Percentiles rank a stretch among this genome's conserved stretches.
phyloP scores from a whole-genome alignment of 2,797 vertebrate species.

The Diglossa cyanea region DNA sequence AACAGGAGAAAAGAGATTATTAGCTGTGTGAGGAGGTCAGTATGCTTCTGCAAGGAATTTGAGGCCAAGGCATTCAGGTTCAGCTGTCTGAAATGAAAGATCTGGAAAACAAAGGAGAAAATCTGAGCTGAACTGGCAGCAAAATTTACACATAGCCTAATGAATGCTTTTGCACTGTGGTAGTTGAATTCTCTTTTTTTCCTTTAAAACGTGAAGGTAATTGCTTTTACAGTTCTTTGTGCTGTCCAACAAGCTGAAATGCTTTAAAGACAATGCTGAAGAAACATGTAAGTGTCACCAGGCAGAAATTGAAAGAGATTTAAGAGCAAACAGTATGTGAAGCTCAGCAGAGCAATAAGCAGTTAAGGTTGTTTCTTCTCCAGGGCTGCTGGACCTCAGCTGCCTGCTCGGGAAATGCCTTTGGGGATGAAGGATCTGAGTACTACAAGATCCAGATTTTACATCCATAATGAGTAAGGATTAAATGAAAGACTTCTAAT shows the following conservation, averaged over 20 bases:
- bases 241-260: not conserved
- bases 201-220: not conserved
- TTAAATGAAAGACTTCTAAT: not conserved
- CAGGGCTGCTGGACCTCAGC: not conserved
- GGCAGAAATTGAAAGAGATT: not conserved
- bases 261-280: not conserved
- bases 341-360: not conserved
- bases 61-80: not conserved
- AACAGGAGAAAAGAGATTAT: not conserved
- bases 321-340: not conserved
- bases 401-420: not conserved
- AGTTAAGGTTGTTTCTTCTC: not conserved
- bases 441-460: not conserved
- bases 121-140: not conserved
- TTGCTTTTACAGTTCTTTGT: not conserved
- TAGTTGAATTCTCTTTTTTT: not conserved
- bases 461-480: not conserved
- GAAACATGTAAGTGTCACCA: not conserved
- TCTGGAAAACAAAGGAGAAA: not conserved
- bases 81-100: not conserved
- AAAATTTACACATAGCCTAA: not conserved
- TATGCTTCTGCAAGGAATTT: not conserved
- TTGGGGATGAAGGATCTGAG: not conserved
- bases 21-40: not conserved
- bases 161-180: not conserved